A percentile compares a stretch with the other conserved stretches of the same genome.
Conservation (phyloP, 2,888 invertebrate species). For the Drosophila fungiperda region DNA sequence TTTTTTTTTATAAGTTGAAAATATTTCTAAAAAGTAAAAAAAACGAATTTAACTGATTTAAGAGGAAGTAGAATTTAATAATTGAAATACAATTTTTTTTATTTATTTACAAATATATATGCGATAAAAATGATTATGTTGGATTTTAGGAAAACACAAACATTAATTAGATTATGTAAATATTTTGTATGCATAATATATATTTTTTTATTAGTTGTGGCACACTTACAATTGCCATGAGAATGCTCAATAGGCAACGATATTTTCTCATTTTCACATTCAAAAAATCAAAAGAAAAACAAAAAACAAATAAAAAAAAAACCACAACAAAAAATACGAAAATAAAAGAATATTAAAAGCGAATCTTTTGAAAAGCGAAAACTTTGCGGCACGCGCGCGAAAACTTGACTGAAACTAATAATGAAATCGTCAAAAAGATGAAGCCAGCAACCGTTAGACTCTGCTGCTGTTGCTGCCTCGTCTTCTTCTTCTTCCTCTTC, state of each 20-base stretch:
- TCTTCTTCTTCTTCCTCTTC: constrained; percentile 9
- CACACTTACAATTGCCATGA: constrained; percentile 61
- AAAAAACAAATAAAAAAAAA: constrained; percentile 3
- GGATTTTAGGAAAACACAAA: too few species aligned
- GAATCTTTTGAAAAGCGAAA: constrained; percentile 16
- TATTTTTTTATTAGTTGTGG: background rate
- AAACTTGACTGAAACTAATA: constrained; percentile 79
- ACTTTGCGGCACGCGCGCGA: constrained; percentile 63
- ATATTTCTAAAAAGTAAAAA: too few species aligned
- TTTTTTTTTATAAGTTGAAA: too few species aligned
- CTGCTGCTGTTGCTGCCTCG: constrained; percentile 3
- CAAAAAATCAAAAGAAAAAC: constrained; percentile 15
- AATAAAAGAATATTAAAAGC: constrained; percentile 2
- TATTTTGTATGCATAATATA: background rate
- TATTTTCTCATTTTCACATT: constrained; percentile 50
- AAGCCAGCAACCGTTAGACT: constrained; percentile 23
- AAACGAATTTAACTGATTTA: too few species aligned
- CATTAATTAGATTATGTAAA: too few species aligned
- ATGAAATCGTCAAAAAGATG: constrained; percentile 26
- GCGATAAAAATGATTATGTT: too few species aligned
- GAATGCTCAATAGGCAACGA: constrained; percentile 34
- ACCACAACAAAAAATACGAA: background rate
- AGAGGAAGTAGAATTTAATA: too few species aligned
- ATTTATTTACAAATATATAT: too few species aligned
- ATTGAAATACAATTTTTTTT: too few species aligned